A percentile compares a stretch with the other conserved stretches of the same genome.
phyloP scores from a whole-genome alignment of 37 sponge, comb jelly and placozoan species.

The Spongia lamella region DNA sequence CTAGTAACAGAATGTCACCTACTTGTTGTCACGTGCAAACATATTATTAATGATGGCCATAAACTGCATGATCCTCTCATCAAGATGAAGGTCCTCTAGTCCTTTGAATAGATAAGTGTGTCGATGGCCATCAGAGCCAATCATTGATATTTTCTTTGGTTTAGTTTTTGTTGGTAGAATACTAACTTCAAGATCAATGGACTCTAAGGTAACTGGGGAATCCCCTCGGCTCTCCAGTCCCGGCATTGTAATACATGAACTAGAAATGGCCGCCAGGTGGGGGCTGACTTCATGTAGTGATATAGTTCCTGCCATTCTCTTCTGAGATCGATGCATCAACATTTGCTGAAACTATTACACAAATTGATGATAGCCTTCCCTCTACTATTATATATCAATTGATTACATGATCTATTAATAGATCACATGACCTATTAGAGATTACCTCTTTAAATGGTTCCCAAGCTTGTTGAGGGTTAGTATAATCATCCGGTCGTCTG shows the following conservation, averaged over 20 bases:
- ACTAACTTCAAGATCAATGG: conserved; percentile 80
- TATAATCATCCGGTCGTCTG: conserved; percentile 59
- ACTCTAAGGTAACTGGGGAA: conserved; percentile 71
- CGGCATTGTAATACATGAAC: conserved; percentile 80
- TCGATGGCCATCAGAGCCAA: conserved; percentile 91
- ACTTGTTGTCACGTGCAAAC: conserved; percentile 82
- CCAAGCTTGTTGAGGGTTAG: conserved; percentile 74
- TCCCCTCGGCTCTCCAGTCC: conserved; percentile 44
- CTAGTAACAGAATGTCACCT: neutral
- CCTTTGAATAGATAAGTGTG: conserved; percentile 98
- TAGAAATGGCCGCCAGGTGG: conserved; percentile 79
- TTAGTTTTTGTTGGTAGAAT: conserved; percentile 98
- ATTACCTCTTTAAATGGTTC: conserved; percentile 86
- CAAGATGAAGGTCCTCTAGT: conserved; percentile 95
- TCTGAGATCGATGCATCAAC: conserved; percentile 83
- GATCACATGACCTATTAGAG: too few species aligned
- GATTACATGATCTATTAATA: too few species aligned
- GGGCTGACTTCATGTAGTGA: conserved; percentile 87
- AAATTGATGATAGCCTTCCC: neutral
- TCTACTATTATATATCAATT: neutral
- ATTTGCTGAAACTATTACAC: conserved; percentile 77
- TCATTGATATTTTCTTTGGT: conserved; percentile 96
- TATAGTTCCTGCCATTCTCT: conserved; percentile 72
- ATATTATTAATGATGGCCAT: conserved; percentile 93
- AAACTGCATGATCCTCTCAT: conserved; percentile 98